These are phyloP conservation scores for Oreochromis niloticus DNA, from an alignment of 2,113 vertebrate genomes.

Conservation along the genomic window DNA sequence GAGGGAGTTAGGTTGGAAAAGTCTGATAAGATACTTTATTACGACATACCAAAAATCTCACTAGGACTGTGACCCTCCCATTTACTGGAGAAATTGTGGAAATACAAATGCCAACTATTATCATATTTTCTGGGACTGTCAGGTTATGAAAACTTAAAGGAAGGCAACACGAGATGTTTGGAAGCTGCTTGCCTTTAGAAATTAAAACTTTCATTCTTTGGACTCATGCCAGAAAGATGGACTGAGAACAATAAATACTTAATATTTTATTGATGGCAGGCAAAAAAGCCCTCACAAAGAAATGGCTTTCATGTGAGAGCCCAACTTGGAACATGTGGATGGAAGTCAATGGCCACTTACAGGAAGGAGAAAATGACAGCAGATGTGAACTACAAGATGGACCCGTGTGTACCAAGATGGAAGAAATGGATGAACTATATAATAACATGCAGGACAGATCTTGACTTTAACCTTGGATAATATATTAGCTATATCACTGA, in stretches of 20 bases:
- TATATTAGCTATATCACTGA: neutral
- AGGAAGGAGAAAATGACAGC: neutral
- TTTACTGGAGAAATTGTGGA: neutral
- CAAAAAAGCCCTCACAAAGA: neutral
- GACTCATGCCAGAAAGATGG: neutral
- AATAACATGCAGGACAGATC: neutral
- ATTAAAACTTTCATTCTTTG: neutral
- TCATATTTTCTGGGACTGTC: neutral
- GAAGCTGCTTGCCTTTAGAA: neutral
- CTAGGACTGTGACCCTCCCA: neutral
- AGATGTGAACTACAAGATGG: neutral
- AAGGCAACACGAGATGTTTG: neutral
- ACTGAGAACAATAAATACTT: fast-evolving
- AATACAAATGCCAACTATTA: neutral
- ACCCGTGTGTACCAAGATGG: fast-evolving
- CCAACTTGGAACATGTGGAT: neutral
- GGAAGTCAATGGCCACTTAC: neutral
- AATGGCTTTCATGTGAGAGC: neutral
- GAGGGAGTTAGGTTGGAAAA: neutral
- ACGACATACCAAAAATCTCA: neutral
- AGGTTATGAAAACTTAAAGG: fast-evolving
- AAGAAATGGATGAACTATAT: neutral
- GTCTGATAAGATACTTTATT: neutral
- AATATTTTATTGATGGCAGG: neutral
- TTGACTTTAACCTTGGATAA: neutral